Conservation (phyloP, 2,888 invertebrate genomes). For the Dendrolimus pini region DNA sequence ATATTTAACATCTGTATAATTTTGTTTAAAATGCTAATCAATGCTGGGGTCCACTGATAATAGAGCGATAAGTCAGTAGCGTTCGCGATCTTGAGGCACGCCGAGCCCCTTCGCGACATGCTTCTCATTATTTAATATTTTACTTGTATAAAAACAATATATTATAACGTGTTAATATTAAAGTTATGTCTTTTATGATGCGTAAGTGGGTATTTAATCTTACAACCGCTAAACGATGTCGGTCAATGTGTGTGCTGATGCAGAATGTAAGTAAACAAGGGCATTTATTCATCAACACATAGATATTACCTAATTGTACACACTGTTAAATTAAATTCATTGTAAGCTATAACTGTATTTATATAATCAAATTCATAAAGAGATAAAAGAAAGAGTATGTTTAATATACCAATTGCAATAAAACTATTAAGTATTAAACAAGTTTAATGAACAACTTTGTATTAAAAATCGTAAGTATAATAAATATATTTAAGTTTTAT, state of each 20-base stretch:
- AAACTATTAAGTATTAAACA: too few species aligned
- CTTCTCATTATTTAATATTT: constrained; percentile 9
- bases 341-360: too few species aligned
- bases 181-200: constrained; percentile 48
- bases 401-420: too few species aligned
- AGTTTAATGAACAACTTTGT: too few species aligned
- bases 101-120: constrained; percentile 28
- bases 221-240: constrained; percentile 40
- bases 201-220: constrained; percentile 48
- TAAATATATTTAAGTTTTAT: too few species aligned
- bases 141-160: background rate
- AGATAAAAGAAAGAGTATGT: too few species aligned
- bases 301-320: constrained; percentile 2
- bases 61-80: constrained; percentile 50
- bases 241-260: constrained; percentile 30
- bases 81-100: constrained; percentile 25
- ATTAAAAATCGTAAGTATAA: too few species aligned
- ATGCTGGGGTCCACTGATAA: constrained; percentile 45
- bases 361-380: too few species aligned
- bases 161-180: background rate
- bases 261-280: constrained; percentile 44
- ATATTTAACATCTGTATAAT: constrained; percentile 34
- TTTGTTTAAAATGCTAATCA: constrained; percentile 54
- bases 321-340: background rate
- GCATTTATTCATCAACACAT: constrained; percentile 1